These are phyloP conservation scores for Yponomeuta sedellus DNA, from an alignment of 2,888 invertebrate genomes.

Conservation along the genomic window DNA sequence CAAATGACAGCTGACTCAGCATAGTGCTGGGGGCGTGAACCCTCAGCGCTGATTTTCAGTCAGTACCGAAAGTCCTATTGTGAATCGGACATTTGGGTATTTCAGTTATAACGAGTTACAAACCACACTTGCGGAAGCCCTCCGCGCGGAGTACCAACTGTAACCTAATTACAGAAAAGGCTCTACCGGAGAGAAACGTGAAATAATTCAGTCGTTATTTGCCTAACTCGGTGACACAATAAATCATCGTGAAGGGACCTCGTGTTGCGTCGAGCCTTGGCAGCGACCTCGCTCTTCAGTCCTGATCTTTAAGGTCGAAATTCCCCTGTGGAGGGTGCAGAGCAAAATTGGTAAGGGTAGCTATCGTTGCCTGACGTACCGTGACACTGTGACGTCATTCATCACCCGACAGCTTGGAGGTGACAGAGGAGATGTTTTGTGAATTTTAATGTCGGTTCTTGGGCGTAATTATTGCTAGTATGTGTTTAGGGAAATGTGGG, in stretches of 20 bases:
- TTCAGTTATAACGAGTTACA: not conserved
- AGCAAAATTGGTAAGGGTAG: not conserved
- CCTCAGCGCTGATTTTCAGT: no score
- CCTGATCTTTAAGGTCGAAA: not conserved
- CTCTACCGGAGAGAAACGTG: conserved; percentile 3
- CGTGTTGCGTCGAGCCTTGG: not conserved
- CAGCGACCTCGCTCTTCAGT: not conserved
- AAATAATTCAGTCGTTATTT: conserved; percentile 15
- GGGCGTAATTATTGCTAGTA: not conserved
- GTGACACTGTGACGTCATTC: conserved; percentile 12
- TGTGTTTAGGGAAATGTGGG: not conserved
- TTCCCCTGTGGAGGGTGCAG: not conserved
- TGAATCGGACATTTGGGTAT: no score
- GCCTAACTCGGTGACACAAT: conserved; percentile 14
- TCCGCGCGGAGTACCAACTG: not conserved
- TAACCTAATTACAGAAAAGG: conserved; percentile 13
- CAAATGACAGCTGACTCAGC: no score
- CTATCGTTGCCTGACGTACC: not conserved
- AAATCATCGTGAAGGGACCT: conserved; percentile 9
- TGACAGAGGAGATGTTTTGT: conserved; percentile 8
- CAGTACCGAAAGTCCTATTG: no score
- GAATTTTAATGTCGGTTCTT: conserved; percentile 9
- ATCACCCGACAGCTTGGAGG: conserved; percentile 12
- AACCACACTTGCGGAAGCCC: not conserved
- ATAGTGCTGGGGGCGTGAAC: no score